Evolutionary conservation across 2,888 invertebrate genomes (phyloP).

Genomic region (Cecidostiba fungosa): DNA sequence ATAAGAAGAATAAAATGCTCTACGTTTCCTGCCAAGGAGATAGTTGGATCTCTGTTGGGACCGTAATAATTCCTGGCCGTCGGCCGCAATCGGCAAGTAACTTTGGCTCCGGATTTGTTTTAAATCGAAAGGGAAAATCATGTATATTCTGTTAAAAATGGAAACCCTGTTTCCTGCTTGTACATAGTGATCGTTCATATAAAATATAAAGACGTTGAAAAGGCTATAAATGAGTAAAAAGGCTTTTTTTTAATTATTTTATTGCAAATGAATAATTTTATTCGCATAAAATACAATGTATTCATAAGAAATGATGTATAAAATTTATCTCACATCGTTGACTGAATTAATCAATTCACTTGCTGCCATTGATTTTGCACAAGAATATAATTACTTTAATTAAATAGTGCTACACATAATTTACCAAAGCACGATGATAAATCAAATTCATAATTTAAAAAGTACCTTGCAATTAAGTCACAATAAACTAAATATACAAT

Average conservation of each 20-base stretch:
- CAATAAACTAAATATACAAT: constrained; percentile 56
- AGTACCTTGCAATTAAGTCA: constrained; percentile 59
- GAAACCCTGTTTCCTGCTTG: neutral
- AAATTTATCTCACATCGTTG: constrained; percentile 61
- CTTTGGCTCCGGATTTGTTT: constrained; percentile 93
- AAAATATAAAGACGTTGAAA: constrained; percentile 13
- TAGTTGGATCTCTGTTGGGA: constrained; percentile 85
- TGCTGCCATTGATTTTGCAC: constrained; percentile 59
- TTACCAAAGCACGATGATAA: constrained; percentile 61
- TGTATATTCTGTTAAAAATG: constrained; percentile 68
- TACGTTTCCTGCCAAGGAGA: constrained; percentile 86
- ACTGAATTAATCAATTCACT: constrained; percentile 59
- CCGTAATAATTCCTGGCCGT: constrained; percentile 85
- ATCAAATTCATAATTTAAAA: constrained; percentile 55
- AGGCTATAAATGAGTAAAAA: constrained; percentile 28
- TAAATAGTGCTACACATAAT: constrained; percentile 57
- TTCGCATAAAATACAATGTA: constrained; percentile 63
- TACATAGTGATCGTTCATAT: constrained; percentile 19
- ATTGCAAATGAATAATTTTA: constrained; percentile 60
- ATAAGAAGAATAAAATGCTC: constrained; percentile 82
- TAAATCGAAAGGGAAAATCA: constrained; percentile 80
- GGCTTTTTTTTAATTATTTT: constrained; percentile 37
- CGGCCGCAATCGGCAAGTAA: constrained; percentile 89
- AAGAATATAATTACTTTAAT: constrained; percentile 53
- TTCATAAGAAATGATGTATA: constrained; percentile 61